phyloP scores from a whole-genome alignment of 2,797 vertebrate genomes.

The Typhlichthys eigenmanni region DNA sequence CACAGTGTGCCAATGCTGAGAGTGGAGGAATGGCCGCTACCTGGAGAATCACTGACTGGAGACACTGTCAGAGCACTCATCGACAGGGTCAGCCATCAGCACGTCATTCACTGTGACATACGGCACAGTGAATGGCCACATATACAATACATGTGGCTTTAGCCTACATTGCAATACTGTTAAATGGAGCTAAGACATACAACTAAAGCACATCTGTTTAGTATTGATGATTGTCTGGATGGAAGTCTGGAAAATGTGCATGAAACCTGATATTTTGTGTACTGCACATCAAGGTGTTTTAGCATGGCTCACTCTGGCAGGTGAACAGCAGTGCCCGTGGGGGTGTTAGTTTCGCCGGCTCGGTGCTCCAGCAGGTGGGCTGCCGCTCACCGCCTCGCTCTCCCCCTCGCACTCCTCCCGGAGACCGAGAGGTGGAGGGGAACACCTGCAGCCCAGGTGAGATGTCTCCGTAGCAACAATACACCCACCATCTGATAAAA shows the following conservation, averaged over 20 bases:
- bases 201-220: too few relatives aligned
- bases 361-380: slow-evolving; percentile 83
- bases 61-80: slow-evolving; percentile 86
- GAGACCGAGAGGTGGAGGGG: slow-evolving; percentile 79
- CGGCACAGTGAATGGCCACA: too few relatives aligned
- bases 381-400: slow-evolving; percentile 68
- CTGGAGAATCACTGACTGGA: slow-evolving; percentile 83
- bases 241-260: too few relatives aligned
- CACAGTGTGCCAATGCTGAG: slow-evolving; percentile 84
- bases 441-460: slow-evolving; percentile 77
- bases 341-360: slow-evolving; percentile 90
- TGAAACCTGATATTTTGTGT: too few relatives aligned
- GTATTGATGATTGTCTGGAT: too few relatives aligned
- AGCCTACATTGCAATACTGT: too few relatives aligned
- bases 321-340: slow-evolving; percentile 87
- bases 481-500: too few relatives aligned
- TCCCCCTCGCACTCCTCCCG: slow-evolving; percentile 77
- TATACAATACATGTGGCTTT: too few relatives aligned
- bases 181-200: too few relatives aligned
- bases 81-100: slow-evolving; percentile 82
- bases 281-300: background rate
- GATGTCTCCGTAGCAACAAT: slow-evolving; percentile 12
- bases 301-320: slow-evolving; percentile 59
- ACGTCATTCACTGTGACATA: too few relatives aligned
- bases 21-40: slow-evolving; percentile 92